Percentiles rank a stretch among this genome's conserved stretches.
Evolutionary conservation across 1,140 invertebrate species (phyloP).

Genomic region (Alviniconcha marisindica): DNA sequence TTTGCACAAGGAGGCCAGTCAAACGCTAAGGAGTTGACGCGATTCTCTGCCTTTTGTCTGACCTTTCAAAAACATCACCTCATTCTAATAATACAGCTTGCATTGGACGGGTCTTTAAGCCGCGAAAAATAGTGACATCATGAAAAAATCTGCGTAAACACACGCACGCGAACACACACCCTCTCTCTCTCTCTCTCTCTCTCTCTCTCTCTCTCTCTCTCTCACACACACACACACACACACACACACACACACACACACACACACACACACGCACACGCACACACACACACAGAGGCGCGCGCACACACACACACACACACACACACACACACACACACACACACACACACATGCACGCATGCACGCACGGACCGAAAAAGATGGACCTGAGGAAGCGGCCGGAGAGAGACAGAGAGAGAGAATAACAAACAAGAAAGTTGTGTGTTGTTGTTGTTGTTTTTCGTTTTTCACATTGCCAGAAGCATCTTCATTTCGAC

Average conservation of each 20-base stretch:
- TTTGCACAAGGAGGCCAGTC: no score
- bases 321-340: not conserved
- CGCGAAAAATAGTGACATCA: no score
- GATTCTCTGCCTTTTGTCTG: no score
- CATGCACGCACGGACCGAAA: not conserved
- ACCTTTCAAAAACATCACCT: no score
- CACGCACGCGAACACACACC: not conserved
- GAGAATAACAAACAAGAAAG: not conserved
- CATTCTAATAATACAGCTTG: no score
- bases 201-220: not conserved
- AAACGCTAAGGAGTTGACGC: no score
- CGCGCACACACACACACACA: not conserved
- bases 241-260: constrained; percentile 22
- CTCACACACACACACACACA: not conserved
- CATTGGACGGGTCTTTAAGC: no score
- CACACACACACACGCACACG: constrained; percentile 10
- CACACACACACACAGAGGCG: not conserved
- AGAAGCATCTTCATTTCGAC: no score
- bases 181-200: not conserved
- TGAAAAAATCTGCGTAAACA: not conserved
- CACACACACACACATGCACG: not conserved
- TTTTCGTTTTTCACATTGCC: no score
- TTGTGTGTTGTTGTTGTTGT: no score
- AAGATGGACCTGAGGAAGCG: not conserved
- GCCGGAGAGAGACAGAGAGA: not conserved